Base-by-base conservation (phyloP, 2,797 vertebrate genomes). In the Cottoperca gobio region DNA sequence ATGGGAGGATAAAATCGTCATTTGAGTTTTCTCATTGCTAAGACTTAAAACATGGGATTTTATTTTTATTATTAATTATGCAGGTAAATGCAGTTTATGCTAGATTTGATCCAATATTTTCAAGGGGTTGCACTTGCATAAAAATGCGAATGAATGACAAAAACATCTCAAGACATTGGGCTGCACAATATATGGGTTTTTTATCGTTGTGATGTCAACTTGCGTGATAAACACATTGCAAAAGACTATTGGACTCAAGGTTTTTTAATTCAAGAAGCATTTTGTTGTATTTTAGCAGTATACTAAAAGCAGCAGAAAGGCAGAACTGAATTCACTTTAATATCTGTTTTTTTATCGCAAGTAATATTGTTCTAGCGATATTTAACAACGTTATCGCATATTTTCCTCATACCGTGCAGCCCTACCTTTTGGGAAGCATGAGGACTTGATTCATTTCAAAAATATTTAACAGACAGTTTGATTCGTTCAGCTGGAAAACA, bases 401-500 rank as follows among this genome's bases (percentile, higher is more conserved):
- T n/a, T n/a, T n/a, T n/a, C n/a, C n/a, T n/a, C n/a, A n/a, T 33
- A 33, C 33, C 8, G 6, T 33, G 31, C 31, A 33, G 31, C 8
- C 31, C 31, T 33, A 40, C 8, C 3, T 63, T 45, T 70, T 45
- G 2, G 23, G 6, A 28, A 46, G 31, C 26, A 65, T 23, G 10
- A 52, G 33, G 39, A 70, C 33, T 45, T 76, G 2, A 68, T 59
- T 72, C 21, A 43, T 24, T 55, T 59, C 19, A 52, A n/a, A n/a
- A 17, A 57, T 28, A 45, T 69, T 42, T 48, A 54, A 64, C 24
- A 33, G 19, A 24, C 31, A 43, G 33, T 83, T 60, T 74, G 26
- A 68, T 50, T 69, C 0, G 0, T 66, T 84, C 40, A 73, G 60
- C 39, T 35, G 16, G 13, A 67, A 43, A 59, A 61, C 3, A 71